Evolutionary conservation across 1,140 invertebrate species (phyloP).

Genomic region (Cardiocondyla obscurior): DNA sequence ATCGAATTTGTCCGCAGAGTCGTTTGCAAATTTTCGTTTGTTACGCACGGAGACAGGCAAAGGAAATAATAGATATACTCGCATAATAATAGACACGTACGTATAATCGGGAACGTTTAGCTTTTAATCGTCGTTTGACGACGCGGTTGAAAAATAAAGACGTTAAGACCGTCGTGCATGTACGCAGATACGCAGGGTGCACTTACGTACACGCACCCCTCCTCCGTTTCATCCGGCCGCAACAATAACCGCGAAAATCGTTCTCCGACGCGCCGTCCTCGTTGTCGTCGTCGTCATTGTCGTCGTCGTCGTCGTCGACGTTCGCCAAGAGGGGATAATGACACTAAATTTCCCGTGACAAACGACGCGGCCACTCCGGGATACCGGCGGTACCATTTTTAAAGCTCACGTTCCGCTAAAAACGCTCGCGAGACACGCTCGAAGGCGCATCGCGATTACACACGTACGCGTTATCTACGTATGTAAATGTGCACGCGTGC

Average conservation of each 20-base stretch:
- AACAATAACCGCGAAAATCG: slow-evolving; percentile 50
- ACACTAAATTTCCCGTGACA: slow-evolving; percentile 60
- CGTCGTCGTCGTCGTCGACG: background rate
- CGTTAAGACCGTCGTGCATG: background rate
- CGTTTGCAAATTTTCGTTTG: background rate
- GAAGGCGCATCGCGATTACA: background rate
- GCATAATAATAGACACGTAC: no score
- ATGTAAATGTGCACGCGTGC: background rate
- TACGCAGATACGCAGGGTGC: background rate
- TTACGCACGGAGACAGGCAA: background rate
- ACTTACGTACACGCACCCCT: background rate
- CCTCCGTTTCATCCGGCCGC: background rate
- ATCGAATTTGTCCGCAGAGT: background rate
- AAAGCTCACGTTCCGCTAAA: slow-evolving; percentile 55
- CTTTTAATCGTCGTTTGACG: background rate
- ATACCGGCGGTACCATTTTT: slow-evolving; percentile 51
- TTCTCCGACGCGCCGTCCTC: background rate
- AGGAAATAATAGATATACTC: background rate
- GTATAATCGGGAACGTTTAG: slow-evolving; percentile 3
- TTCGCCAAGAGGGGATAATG: slow-evolving; percentile 52
- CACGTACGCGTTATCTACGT: background rate
- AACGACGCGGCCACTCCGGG: slow-evolving; percentile 22
- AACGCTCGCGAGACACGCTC: slow-evolving; percentile 31
- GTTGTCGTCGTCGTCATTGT: background rate
- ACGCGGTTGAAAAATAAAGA: slow-evolving; percentile 9